A percentile compares a stretch with the other conserved stretches of the same genome.
Evolutionary conservation across 2,797 vertebrate species (phyloP).

Genomic region (Hydrolagus colliei): DNA sequence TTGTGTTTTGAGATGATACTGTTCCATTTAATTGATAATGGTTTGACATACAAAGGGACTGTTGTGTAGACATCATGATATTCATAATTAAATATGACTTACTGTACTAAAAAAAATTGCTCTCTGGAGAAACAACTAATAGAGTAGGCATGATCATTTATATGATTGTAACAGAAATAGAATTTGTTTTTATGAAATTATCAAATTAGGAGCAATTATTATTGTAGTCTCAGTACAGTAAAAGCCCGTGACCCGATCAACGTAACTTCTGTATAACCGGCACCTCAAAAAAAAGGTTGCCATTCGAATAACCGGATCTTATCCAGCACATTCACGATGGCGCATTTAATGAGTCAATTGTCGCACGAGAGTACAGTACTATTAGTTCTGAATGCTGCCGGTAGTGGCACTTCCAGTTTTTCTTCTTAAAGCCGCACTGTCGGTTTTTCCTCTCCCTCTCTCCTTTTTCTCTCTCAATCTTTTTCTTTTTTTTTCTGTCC

Average conservation of each 20-base stretch:
- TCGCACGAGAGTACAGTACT: too few species aligned
- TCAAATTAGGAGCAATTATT: conserved; percentile 3
- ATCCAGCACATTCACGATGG: too few species aligned
- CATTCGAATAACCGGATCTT: too few species aligned
- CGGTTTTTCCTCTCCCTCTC: too few species aligned
- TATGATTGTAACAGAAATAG: not conserved
- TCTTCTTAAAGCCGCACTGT: too few species aligned
- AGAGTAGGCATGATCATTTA: not conserved
- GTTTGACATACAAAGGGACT: not conserved
- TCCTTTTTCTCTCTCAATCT: not conserved
- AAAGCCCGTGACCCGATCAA: too few species aligned
- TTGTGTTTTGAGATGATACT: not conserved
- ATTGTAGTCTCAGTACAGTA: not conserved
- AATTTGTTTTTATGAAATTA: not conserved
- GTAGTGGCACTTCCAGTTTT: too few species aligned
- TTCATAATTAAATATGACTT: conserved; percentile 10
- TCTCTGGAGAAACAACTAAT: conserved; percentile 3
- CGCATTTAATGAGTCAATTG: too few species aligned
- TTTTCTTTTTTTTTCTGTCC: too few species aligned
- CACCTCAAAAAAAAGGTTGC: too few species aligned
- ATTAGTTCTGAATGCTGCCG: too few species aligned
- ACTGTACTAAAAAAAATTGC: not conserved
- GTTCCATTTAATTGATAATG: not conserved
- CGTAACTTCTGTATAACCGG: too few species aligned
- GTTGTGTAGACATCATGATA: not conserved